Conservation (phyloP, 2,113 vertebrate genomes). For the Gnathonemus longibarbis region DNA sequence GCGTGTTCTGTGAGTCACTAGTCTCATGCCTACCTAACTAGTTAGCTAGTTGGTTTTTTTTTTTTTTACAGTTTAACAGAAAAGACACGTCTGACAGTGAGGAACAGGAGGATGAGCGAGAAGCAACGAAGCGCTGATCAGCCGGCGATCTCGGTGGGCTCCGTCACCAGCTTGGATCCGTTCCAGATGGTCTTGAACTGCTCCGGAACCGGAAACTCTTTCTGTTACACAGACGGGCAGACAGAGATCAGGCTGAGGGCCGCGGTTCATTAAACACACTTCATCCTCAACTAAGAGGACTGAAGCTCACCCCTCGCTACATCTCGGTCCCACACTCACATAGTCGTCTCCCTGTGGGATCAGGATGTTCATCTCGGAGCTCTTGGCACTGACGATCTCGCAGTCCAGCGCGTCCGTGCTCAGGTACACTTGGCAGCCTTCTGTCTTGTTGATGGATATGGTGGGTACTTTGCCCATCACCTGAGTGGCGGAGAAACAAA, state of each 20-base stretch:
- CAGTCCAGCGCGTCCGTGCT: conserved; percentile 80
- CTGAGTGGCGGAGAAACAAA: conserved; percentile 49
- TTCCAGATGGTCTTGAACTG: conserved; percentile 97
- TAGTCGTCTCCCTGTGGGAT: conserved; percentile 84
- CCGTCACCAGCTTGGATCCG: conserved; percentile 86
- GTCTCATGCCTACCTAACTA: not conserved
- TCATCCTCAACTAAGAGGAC: not conserved
- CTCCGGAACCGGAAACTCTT: conserved; percentile 92
- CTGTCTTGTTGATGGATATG: conserved; percentile 96
- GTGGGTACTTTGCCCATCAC: conserved; percentile 90
- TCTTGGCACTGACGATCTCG: conserved; percentile 92
- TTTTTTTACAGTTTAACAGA: not conserved
- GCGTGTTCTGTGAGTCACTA: not conserved
- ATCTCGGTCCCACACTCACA: conserved; percentile 60
- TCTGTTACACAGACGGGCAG: conserved; percentile 56
- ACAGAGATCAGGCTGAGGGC: not conserved
- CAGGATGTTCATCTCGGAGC: conserved; percentile 94
- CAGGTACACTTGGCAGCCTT: conserved; percentile 94
- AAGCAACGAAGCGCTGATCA: conserved; percentile 46
- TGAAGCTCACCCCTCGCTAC: not conserved
- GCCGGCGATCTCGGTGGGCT: conserved; percentile 88
- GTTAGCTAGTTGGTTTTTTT: not conserved
- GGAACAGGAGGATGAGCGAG: not conserved
- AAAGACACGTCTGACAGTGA: not conserved
- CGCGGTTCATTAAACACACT: not conserved